Evolutionary conservation across 2,888 invertebrate species (phyloP), one percentile per base, ranked within the genome.

Genomic region (Synergus umbraculus): DNA sequence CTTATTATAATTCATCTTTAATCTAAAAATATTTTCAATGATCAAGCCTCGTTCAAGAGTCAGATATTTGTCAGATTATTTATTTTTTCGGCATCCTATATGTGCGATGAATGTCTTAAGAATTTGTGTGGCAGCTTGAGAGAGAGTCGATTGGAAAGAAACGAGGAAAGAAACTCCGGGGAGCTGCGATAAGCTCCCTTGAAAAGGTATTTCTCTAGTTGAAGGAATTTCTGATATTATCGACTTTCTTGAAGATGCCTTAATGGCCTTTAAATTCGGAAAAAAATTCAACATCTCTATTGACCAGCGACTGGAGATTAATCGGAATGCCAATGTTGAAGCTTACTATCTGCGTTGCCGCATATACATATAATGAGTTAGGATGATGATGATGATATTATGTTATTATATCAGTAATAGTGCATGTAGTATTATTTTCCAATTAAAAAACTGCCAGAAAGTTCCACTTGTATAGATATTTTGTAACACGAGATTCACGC

Each of bases 91-190:
- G 37, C 37, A 37, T 5, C 37, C 37, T 37, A 37, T 37, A 37
- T 37, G 37, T 37, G 37, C 37, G 37, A 37, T 37, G 37, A 37
- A 37, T 37, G 37, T 37, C 7, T 37, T 7, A 69, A 69, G 49
- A 69, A 49, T 69, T 15, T 18, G 29, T 10, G 29, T 10, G 49
- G 49, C 46, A 49, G 46, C 29, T 49, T 49, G 69, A 15, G 49
- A 69, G 49, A 69, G 49, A 69, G 69, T 49, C 49, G 49, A 69
- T 49, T 69, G 29, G 29, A 69, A 49, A 69, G 15, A 69, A 69
- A 69, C 49, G 37, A 49, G 29, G 29, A 69, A 49, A 69, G 15
- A 69, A 69, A 69, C 49, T 15, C 69, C 29, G 7, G 49, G 29
- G 29, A 69, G 29, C 29, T 49, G 49, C 46, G 69, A 69, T 69